Percentiles rank a stretch among this genome's conserved stretches.
Evolutionary conservation across 2,797 vertebrate species (phyloP).

Genomic region (Ispidina lecontei): DNA sequence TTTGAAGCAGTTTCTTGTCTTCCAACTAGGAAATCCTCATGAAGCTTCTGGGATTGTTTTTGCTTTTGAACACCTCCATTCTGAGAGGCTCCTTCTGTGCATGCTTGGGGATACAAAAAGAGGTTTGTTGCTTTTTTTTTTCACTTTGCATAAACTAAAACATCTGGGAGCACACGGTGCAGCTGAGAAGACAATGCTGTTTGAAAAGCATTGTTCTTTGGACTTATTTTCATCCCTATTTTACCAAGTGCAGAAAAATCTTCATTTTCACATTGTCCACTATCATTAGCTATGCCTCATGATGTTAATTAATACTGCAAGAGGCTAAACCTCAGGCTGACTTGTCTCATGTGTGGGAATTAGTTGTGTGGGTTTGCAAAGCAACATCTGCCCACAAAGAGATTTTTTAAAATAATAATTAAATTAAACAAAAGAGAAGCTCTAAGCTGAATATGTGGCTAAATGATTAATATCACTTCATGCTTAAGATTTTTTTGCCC

Average conservation of each 20-base stretch:
- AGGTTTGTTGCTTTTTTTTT: neutral
- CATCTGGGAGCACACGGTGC: neutral
- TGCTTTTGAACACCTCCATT: neutral
- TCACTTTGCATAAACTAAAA: neutral
- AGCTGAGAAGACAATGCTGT: constrained; percentile 21
- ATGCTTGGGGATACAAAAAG: neutral
- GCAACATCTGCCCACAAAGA: constrained; percentile 51
- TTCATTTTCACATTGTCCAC: constrained; percentile 51
- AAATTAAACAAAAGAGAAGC: constrained; percentile 60
- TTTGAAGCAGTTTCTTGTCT: neutral
- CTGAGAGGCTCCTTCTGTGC: neutral
- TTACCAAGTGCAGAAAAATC: neutral
- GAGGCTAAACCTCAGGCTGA: constrained; percentile 42
- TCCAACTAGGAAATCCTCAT: constrained; percentile 18
- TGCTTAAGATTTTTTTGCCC: constrained; percentile 40
- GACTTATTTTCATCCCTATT: constrained; percentile 35
- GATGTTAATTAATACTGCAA: constrained; percentile 64
- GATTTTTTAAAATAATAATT: constrained; percentile 55
- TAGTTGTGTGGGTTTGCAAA: constrained; percentile 29
- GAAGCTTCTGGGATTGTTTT: neutral
- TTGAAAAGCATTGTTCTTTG: constrained; percentile 34
- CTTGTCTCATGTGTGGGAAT: constrained; percentile 12
- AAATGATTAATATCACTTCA: constrained; percentile 67
- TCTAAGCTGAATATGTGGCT: constrained; percentile 42
- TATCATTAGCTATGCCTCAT: constrained; percentile 20